Base-by-base conservation (phyloP, 35 echinoderm and acorn worm genomes). In the Amphiura filiformis region DNA sequence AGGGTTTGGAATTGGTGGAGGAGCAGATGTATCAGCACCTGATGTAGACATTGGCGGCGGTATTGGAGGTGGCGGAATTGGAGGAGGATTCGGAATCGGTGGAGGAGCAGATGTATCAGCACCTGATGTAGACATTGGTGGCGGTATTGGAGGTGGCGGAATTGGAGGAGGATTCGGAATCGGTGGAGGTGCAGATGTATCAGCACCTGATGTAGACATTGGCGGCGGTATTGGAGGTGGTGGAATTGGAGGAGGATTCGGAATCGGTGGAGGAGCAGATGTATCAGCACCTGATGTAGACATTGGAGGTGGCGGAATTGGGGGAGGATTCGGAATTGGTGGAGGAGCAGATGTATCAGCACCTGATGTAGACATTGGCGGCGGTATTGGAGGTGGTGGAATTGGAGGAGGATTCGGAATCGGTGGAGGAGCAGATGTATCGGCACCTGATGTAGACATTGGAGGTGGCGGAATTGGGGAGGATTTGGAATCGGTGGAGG, bases 151-250 rank as follows among this genome's bases (percentile, higher is more conserved):
- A 4, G 35, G 0, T 31, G 38, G 56, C n/a, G 44, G 32, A 32
- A 20, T 78, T 40, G 82, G 89, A 80, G 83, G 83, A n/a, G 90
- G 78, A 81, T 78, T 65, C 41, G 84, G 90, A 35, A 38, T 80
- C 35, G 57, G 52, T 36, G 32, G 88, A 70, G 85, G 65, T 4
- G 40, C 20, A 41, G 86, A 37, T 41, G 33, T 78, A 39, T 49
- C 79, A 78, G 80, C 47, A 22, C 39, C 80, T 57, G 86, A 85
- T 23, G 57, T 42, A 38, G 80, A 84, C 57, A 22, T 52, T 28
- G 88, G 80, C 3, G 88, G 88, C 18, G 80, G n/a, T 34, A 39
- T 39, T n/a, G 49, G 56, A 31, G 15, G 38, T 17, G 39, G 31
- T 26, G 37, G 38, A 35, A 34, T 77, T 76, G 88, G 75, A 28